Percentiles rank a stretch among this genome's conserved stretches.
phyloP scores from a whole-genome alignment of 2,113 vertebrate genomes.

The Petaurus breviceps region DNA sequence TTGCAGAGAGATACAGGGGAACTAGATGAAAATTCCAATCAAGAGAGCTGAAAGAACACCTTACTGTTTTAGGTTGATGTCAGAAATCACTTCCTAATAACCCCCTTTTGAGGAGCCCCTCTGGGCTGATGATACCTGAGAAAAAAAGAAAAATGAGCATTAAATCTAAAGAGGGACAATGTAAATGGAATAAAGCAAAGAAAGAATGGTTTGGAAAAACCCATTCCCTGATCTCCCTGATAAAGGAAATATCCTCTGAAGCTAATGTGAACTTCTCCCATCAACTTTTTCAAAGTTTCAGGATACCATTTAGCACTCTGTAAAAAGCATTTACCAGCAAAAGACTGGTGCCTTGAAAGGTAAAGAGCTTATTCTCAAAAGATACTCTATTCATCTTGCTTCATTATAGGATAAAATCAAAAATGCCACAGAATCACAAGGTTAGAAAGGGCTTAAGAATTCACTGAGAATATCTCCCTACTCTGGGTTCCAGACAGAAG shows the following conservation, averaged over 20 bases:
- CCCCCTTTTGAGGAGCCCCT: neutral
- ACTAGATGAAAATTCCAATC: neutral
- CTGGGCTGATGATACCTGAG: neutral
- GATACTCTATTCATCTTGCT: neutral
- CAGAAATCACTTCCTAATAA: neutral
- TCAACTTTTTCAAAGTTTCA: neutral
- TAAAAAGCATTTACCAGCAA: constrained; percentile 25
- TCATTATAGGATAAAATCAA: neutral
- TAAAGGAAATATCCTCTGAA: neutral
- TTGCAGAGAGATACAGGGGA: neutral
- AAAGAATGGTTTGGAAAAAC: neutral
- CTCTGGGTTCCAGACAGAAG: neutral
- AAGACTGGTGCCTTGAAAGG: neutral
- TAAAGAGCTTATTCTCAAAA: constrained; percentile 3
- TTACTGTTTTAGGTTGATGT: neutral
- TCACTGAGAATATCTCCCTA: neutral
- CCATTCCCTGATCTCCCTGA: neutral
- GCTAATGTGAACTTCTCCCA: constrained; percentile 9
- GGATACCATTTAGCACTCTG: neutral
- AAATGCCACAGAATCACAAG: neutral
- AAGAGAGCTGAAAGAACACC: neutral
- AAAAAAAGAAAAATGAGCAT: neutral
- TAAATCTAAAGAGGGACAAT: neutral
- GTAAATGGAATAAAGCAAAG: neutral
- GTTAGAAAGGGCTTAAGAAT: neutral